Evolutionary conservation across 1,140 invertebrate species (phyloP).

Genomic region (Dendroctonus valens): DNA sequence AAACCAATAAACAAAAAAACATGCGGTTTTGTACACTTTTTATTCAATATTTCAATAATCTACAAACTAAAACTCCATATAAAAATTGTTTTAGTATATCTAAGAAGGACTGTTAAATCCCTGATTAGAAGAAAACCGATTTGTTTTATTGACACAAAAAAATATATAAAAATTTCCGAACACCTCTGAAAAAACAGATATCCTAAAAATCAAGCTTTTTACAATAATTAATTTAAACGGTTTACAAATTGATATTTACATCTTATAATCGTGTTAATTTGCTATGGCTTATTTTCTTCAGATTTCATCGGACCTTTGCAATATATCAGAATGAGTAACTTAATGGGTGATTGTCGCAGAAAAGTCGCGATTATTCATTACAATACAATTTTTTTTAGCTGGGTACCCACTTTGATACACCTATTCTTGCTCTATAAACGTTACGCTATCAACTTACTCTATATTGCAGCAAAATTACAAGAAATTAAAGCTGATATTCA

Average conservation of each 20-base stretch:
- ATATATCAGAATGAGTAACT: no score
- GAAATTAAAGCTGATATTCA: constrained; percentile 23
- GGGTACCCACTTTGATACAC: no score
- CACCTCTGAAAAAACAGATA: neutral
- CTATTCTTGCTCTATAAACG: no score
- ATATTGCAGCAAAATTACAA: constrained; percentile 16
- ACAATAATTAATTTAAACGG: no score
- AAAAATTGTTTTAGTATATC: constrained; percentile 22
- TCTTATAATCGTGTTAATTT: neutral
- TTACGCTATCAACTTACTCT: neutral
- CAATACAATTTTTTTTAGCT: no score
- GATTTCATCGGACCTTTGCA: no score
- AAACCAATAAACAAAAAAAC: neutral
- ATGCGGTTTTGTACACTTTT: neutral
- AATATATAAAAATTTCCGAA: neutral
- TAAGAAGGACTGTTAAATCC: constrained; percentile 7
- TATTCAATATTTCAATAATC: constrained; percentile 23
- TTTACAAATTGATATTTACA: constrained; percentile 3
- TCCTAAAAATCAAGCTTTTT: no score
- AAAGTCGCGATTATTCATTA: no score
- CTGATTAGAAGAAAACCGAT: neutral
- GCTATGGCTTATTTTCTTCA: neutral
- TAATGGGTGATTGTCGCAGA: no score
- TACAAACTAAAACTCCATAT: constrained; percentile 29
- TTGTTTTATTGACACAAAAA: neutral